Conservation (phyloP, 1,140 invertebrate genomes). For the Euwallacea similis region DNA sequence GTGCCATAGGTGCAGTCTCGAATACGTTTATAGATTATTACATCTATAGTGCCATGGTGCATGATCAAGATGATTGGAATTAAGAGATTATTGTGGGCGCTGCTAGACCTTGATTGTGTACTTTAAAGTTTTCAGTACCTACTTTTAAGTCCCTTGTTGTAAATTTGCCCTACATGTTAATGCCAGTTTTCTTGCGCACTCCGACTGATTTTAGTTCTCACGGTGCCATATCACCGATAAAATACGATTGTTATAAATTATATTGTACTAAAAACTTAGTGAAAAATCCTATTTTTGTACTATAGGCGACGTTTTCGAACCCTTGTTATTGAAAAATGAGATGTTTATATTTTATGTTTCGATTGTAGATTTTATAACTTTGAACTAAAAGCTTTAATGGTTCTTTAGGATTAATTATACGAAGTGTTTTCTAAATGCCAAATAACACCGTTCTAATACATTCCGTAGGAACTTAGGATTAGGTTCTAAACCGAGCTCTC, state of each 20-base stretch:
- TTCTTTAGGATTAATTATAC: constrained; percentile 46
- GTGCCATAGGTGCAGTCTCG: too few species aligned
- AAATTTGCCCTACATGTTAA: constrained; percentile 8
- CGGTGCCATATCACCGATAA: constrained; percentile 32
- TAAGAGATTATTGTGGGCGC: too few species aligned
- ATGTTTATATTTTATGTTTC: constrained; percentile 43
- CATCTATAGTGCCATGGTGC: too few species aligned
- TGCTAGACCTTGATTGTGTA: too few species aligned
- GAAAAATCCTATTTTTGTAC: constrained; percentile 50
- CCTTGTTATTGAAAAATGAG: constrained; percentile 47
- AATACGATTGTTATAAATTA: constrained; percentile 33
- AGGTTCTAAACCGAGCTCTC: too few species aligned
- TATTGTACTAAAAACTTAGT: constrained; percentile 14
- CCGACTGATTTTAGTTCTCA: constrained; percentile 39
- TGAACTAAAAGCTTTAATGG: constrained; percentile 53
- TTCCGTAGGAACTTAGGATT: constrained; percentile 50
- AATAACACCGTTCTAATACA: constrained; percentile 54
- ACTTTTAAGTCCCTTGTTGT: too few species aligned
- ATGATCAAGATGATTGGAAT: too few species aligned
- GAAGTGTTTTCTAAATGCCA: constrained; percentile 48
- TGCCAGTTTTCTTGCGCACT: constrained; percentile 25
- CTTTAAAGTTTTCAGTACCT: too few species aligned
- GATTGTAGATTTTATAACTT: constrained; percentile 46
- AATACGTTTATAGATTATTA: too few species aligned
- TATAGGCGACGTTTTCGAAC: constrained; percentile 47